A percentile compares a stretch with the other conserved stretches of the same genome.
Evolutionary conservation across 1,140 invertebrate genomes (phyloP).

Genomic region (Hypothenemus hampei): DNA sequence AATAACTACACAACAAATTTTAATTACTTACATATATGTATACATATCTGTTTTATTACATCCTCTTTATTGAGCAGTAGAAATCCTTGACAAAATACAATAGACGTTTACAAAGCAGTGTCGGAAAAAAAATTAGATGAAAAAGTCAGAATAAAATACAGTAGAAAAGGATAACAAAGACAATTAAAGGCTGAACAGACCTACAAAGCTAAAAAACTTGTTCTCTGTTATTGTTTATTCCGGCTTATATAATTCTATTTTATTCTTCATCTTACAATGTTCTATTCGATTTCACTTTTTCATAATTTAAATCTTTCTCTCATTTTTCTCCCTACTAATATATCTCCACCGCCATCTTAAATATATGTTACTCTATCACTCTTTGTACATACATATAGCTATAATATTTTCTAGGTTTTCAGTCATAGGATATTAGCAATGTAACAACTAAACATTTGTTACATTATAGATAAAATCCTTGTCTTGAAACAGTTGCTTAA

Average conservation of each 20-base stretch:
- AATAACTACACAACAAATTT: too few species aligned
- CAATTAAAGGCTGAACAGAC: not conserved
- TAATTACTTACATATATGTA: not conserved
- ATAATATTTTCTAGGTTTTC: too few species aligned
- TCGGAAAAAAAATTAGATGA: not conserved
- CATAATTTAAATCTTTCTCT: too few species aligned
- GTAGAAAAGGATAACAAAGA: not conserved
- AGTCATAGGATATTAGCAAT: too few species aligned
- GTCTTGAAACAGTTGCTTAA: too few species aligned
- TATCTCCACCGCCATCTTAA: too few species aligned
- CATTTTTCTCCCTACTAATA: too few species aligned
- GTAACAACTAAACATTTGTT: too few species aligned
- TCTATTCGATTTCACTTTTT: not conserved
- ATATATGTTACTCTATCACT: too few species aligned
- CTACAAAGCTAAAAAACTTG: not conserved
- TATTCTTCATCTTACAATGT: not conserved
- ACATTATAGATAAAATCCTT: too few species aligned
- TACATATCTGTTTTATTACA: not conserved
- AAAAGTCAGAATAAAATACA: not conserved
- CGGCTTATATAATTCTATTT: not conserved
- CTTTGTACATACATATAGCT: too few species aligned
- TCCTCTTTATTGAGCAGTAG: not conserved
- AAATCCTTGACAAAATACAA: not conserved
- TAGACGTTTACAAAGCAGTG: not conserved
- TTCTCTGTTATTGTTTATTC: not conserved